phyloP scores from a whole-genome alignment of 2,113 vertebrate genomes.

The Atherinomorus stipes region DNA sequence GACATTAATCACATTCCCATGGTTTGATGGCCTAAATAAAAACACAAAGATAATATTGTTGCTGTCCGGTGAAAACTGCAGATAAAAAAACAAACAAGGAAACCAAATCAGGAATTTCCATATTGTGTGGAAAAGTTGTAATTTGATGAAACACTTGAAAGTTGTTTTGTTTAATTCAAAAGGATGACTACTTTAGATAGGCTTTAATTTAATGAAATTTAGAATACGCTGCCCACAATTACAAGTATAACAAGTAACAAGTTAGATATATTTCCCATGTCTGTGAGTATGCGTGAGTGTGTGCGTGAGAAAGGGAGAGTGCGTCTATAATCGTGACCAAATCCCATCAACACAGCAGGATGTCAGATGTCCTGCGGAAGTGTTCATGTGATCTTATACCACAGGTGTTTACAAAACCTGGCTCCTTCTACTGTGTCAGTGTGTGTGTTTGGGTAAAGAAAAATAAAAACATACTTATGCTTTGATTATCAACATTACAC shows the following conservation, averaged over 20 bases:
- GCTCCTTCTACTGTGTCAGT: not conserved
- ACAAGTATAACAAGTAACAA: not conserved
- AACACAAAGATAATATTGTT: slow-evolving; percentile 73
- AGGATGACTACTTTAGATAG: not conserved
- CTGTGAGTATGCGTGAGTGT: not conserved
- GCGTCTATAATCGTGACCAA: slow-evolving; percentile 19
- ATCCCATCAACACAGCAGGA: slow-evolving; percentile 55
- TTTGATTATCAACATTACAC: not conserved
- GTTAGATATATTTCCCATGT: not conserved
- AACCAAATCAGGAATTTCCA: slow-evolving; percentile 43
- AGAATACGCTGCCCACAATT: too few relatives aligned
- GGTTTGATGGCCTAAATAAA: slow-evolving; percentile 81
- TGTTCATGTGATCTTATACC: slow-evolving; percentile 28
- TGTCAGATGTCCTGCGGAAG: slow-evolving; percentile 33
- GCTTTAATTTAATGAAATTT: not conserved
- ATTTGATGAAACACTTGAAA: not conserved
- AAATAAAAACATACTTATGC: not conserved
- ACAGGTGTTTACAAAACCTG: not conserved
- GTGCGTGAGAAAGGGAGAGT: slow-evolving; percentile 8
- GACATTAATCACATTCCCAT: slow-evolving; percentile 81
- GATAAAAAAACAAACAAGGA: slow-evolving; percentile 22
- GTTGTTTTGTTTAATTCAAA: not conserved
- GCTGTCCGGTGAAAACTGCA: slow-evolving; percentile 61
- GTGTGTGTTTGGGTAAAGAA: not conserved
- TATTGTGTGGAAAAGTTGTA: slow-evolving; percentile 21